Evolutionary conservation across 2,797 vertebrate genomes (phyloP).

Genomic region (Crocodylus rhombifer): DNA sequence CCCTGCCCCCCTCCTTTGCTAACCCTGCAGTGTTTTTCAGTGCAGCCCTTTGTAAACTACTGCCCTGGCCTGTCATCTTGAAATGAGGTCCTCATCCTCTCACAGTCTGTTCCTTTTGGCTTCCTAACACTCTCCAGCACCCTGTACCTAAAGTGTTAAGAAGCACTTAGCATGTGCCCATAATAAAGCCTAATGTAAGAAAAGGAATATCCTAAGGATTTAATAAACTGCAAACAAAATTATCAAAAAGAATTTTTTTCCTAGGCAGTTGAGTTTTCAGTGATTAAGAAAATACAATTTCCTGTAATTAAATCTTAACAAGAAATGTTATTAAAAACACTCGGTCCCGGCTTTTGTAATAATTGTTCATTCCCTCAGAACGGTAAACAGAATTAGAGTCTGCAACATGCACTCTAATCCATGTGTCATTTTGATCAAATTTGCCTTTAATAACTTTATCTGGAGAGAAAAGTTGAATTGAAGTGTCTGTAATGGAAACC

Average conservation of each 20-base stretch:
- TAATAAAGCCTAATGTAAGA: slow-evolving; percentile 81
- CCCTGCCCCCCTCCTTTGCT: not conserved
- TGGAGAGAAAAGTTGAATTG: slow-evolving; percentile 68
- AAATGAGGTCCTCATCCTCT: not conserved
- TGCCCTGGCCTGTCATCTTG: not conserved
- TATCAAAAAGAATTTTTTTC: slow-evolving; percentile 80
- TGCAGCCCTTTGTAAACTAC: not conserved
- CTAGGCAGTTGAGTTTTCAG: slow-evolving; percentile 85
- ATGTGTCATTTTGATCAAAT: slow-evolving; percentile 85
- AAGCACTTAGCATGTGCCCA: slow-evolving; percentile 78
- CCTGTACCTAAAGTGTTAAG: slow-evolving; percentile 74
- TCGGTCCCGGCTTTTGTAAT: slow-evolving; percentile 84
- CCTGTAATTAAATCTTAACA: slow-evolving; percentile 89
- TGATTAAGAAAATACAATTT: slow-evolving; percentile 89
- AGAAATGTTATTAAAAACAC: slow-evolving; percentile 88
- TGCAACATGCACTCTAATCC: slow-evolving; percentile 81
- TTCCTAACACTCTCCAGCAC: slow-evolving; percentile 41
- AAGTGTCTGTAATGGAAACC: slow-evolving; percentile 43
- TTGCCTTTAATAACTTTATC: slow-evolving; percentile 84
- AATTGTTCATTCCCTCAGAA: slow-evolving; percentile 85
- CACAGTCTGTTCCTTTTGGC: not conserved
- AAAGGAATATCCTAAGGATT: slow-evolving; percentile 85
- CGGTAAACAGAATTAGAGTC: slow-evolving; percentile 86
- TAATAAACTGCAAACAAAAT: slow-evolving; percentile 86
- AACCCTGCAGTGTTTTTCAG: not conserved